A percentile compares a stretch with the other conserved stretches of the same genome.
phyloP scores from a whole-genome alignment of 2,888 invertebrate species.

The Allophyes oxyacanthae region DNA sequence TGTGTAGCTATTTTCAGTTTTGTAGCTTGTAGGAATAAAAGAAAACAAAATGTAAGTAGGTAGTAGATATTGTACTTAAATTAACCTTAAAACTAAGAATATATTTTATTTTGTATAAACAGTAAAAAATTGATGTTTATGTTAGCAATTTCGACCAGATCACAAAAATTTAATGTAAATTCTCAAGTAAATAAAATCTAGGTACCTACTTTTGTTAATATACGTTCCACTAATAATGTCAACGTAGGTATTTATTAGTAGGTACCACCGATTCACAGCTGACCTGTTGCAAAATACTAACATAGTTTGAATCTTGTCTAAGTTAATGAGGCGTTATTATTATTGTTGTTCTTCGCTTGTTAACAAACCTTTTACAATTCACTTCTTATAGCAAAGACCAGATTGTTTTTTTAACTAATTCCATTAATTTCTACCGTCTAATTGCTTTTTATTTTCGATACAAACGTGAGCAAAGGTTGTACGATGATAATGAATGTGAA shows the following conservation, averaged over 20 bases:
- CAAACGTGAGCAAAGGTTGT: conserved; percentile 68
- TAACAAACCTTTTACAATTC: background rate
- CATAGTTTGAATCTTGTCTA: background rate
- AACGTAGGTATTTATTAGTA: background rate
- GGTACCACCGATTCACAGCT: conserved; percentile 2
- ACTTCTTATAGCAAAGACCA: background rate
- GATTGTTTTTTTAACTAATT: too few relatives aligned
- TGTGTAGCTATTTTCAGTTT: background rate
- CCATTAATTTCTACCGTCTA: conserved; percentile 9
- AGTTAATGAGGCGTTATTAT: conserved; percentile 7
- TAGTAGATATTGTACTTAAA: background rate
- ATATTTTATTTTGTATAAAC: conserved; percentile 16
- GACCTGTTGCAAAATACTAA: conserved; percentile 1
- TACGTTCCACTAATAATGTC: conserved; percentile 3
- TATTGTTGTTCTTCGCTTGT: background rate
- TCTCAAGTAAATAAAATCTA: background rate
- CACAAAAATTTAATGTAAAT: too few relatives aligned
- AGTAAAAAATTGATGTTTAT: conserved; percentile 20
- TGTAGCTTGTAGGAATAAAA: background rate
- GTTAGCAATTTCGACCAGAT: background rate
- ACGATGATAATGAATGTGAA: conserved; percentile 65
- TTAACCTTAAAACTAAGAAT: conserved; percentile 23
- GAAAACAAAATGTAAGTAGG: background rate
- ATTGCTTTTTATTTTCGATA: conserved; percentile 48
- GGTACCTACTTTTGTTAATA: background rate